Evolutionary conservation across 2,797 vertebrate species (phyloP), one percentile per base, ranked within the genome.

Genomic region (Gymnoscopelus microlampas): DNA sequence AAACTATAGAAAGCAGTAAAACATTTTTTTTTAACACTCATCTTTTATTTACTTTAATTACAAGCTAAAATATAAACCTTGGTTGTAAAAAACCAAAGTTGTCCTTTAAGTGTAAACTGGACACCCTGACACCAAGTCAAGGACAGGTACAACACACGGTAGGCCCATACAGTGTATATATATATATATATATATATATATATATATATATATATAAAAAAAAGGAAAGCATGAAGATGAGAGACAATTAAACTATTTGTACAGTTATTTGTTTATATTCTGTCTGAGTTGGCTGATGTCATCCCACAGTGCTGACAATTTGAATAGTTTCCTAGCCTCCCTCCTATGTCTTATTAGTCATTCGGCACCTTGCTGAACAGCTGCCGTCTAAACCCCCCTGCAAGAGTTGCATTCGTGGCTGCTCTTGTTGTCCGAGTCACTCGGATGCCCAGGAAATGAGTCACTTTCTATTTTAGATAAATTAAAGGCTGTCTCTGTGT

Each of bases 391-490:
- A 53, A 69, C 53, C 59, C 60, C 63, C 47, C 48, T 60, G 32
- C 12, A n/a, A 47, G 44, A 29, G 71, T 67, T 58, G 64, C 66
- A 35, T 63, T 71, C 65, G 53, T 51, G 66, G 68, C 60, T 63
- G 66, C 53, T 62, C 71, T 73, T 79, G 74, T 86, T 74, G 75
- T 78, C 83, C 15, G 64, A 70, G 78, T 67, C 68, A 54, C 64
- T 65, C 65, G 66, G 68, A 82, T 74, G 75, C 72, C 67, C 62
- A 70, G 63, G 59, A 77, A 76, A 79, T 82, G 80, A 84, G 71
- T 88, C 79, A 65, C 76, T 71, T 70, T 81, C 78, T 88, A 82
- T 85, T 87, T 80, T 60, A 47, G 68, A 51, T 57, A 61, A 72
- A 78, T 78, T 65, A 73, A 74, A 61, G 66, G 68, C 66, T 35